phyloP scores from a whole-genome alignment of 2,888 invertebrate genomes.

The Caenorhabditis uteleia region DNA sequence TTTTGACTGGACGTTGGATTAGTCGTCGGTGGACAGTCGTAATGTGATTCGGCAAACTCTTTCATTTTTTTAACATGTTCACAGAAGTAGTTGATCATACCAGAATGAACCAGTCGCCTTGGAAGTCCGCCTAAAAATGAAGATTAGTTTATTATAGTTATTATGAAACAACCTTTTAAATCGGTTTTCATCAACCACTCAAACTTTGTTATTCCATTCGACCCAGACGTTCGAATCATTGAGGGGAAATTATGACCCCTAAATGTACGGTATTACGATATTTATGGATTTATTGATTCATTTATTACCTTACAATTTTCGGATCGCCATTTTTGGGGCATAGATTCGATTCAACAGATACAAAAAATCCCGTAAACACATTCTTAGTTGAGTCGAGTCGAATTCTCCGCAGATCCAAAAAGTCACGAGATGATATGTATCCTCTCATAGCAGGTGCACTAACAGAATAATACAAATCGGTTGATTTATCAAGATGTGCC shows the following conservation, averaged over 20 bases:
- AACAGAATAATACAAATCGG: slow-evolving; percentile 59
- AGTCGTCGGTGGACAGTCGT: slow-evolving; percentile 23
- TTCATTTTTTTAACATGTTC: slow-evolving; percentile 40
- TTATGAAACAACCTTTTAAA: slow-evolving; percentile 19
- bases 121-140: slow-evolving; percentile 37
- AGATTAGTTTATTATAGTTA: neutral
- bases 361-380: slow-evolving; percentile 37
- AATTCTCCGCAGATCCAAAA: slow-evolving; percentile 38
- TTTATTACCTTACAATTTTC: slow-evolving; percentile 27
- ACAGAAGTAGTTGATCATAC: slow-evolving; percentile 42
- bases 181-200: slow-evolving; percentile 55
- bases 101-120: slow-evolving; percentile 39
- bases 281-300: neutral
- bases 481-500: slow-evolving; percentile 47
- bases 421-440: slow-evolving; percentile 59
- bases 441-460: slow-evolving; percentile 63
- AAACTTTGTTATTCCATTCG: slow-evolving; percentile 17
- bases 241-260: slow-evolving; percentile 49
- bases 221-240: slow-evolving; percentile 29
- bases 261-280: too few species aligned
- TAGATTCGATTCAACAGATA: slow-evolving; percentile 43
- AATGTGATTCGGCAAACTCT: slow-evolving; percentile 31
- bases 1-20: too few species aligned
- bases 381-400: slow-evolving; percentile 17
- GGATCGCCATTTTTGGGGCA: slow-evolving; percentile 36